Evolutionary conservation across 2,113 vertebrate genomes (phyloP), one percentile per base, ranked within the genome.

Genomic region (Scomber colias): DNA sequence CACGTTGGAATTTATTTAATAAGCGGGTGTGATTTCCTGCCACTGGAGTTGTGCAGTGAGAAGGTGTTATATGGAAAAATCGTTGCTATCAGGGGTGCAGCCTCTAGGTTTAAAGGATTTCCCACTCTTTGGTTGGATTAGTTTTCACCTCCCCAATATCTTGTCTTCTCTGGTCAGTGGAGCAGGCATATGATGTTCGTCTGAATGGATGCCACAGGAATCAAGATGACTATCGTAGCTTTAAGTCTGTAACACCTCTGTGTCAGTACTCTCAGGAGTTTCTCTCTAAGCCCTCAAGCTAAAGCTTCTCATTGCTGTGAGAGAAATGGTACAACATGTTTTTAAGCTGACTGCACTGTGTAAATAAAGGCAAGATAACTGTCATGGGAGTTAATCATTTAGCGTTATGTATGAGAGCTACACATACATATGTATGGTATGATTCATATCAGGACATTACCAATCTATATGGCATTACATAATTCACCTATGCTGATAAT

Each of bases 81-180:
- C 75, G 17, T 78, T 79, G 77, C 65, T 77, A 92, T 87, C 87
- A 75, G 72, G 55, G 49, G 54, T 76, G 74, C 75, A 83, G 90
- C 78, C 79, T 84, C 78, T 6, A 72, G 87, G 69, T 90, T 86
- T 80, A 77, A 88, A 87, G 82, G 85, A 89, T 89, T 90, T 82
- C 64, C 80, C 44, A 17, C 78, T 82, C 64, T 83, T 81, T 88
- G 86, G 51, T 64, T 82, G 85, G 83, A 88, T 88, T 83, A 74
- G 70, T 75, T 87, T 91, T 76, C 59, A 45, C 71, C 75, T 84
- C 71, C 44, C 70, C 81, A 82, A 72, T 80, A 86, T 89, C 84
- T 86, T 54, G 55, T 88, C 77, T 74, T 67, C 71, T 76, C 78
- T 84, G 85, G 74, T 87, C 90, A 88, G 82, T 67, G 87, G 71